Percentiles rank a stretch among this genome's conserved stretches.
Evolutionary conservation across 2,888 invertebrate genomes (phyloP).

Genomic region (Catocala sponsa): DNA sequence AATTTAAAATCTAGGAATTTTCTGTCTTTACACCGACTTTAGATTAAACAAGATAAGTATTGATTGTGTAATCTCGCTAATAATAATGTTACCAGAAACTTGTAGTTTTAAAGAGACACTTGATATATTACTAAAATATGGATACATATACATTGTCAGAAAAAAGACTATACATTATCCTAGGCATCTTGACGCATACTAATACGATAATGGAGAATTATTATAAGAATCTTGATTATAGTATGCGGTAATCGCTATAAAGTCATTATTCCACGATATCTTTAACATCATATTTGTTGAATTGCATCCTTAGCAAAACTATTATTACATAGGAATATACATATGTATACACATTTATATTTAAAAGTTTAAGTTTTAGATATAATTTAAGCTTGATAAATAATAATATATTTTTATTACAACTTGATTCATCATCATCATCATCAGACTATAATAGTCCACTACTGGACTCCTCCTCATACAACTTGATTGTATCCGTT

Average conservation of each 20-base stretch:
- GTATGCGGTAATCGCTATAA: constrained; percentile 2
- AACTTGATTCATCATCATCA: too few species aligned
- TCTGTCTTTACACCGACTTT: background rate
- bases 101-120: constrained; percentile 2
- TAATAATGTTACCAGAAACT: constrained; percentile 7
- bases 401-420: too few species aligned
- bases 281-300: background rate
- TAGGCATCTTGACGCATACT: constrained; percentile 22
- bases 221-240: constrained; percentile 13
- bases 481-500: background rate
- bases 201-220: constrained; percentile 19
- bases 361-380: too few species aligned
- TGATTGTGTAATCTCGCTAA: background rate
- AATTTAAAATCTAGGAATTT: background rate
- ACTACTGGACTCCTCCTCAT: too few species aligned
- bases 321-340: too few species aligned
- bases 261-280: background rate
- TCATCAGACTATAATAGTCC: too few species aligned
- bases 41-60: constrained; percentile 6
- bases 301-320: too few species aligned
- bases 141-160: background rate
- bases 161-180: constrained; percentile 16
- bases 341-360: too few species aligned
- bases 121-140: constrained; percentile 25
- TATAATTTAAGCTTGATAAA: background rate